These are phyloP conservation scores for Operophtera brumata DNA, from an alignment of 2,888 invertebrate species.

Conservation along the genomic window DNA sequence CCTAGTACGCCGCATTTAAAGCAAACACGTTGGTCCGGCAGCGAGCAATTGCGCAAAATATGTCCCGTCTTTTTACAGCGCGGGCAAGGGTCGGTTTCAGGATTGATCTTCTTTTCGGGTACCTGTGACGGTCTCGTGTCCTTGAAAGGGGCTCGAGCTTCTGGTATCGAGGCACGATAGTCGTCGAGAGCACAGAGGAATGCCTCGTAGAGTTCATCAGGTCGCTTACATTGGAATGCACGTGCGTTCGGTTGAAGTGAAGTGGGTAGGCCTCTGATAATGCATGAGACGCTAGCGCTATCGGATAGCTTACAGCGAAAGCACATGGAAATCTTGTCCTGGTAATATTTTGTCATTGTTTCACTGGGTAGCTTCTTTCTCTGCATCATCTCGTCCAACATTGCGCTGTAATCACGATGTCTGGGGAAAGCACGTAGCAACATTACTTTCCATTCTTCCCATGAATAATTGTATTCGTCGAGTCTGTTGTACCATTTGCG, in stretches of 20 bases:
- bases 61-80: not conserved
- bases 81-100: not conserved
- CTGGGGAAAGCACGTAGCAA: conserved; percentile 35
- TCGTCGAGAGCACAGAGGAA: no score
- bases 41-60: not conserved
- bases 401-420: conserved; percentile 31
- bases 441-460: conserved; percentile 39
- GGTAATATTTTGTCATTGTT: conserved; percentile 40
- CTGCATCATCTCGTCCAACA: conserved; percentile 34
- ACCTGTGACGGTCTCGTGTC: not conserved
- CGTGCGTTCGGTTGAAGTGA: no score
- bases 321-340: conserved; percentile 40
- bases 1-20: no score
- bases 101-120: not conserved
- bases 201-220: no score
- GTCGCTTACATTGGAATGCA: no score
- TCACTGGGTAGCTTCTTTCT: conserved; percentile 24
- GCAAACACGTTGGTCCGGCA: not conserved
- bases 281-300: conserved; percentile 34
- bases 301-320: conserved; percentile 36
- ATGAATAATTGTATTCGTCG: conserved; percentile 35
- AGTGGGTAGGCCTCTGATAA: conserved; percentile 33
- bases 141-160: no score
- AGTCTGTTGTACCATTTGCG: no score
- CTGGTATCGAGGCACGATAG: no score